Conservation (phyloP, 2,888 invertebrate genomes). For the Leucophenga montana region DNA sequence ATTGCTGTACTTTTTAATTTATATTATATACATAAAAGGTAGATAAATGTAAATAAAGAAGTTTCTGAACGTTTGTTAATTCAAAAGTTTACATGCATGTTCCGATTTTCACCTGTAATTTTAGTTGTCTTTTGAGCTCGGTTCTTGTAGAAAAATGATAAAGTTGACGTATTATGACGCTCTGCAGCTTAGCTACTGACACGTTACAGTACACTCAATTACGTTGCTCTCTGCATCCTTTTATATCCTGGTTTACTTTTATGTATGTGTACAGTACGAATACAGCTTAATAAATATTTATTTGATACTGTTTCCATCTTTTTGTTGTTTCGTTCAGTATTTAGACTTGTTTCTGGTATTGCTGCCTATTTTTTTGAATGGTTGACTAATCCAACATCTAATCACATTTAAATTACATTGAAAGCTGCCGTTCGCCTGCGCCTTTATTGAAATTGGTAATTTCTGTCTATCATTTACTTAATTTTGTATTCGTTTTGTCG, state of each 20-base stretch:
- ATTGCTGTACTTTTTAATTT: no score
- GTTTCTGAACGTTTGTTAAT: no score
- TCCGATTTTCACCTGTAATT: no score
- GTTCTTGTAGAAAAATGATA: no score
- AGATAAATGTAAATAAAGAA: no score
- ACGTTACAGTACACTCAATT: constrained; percentile 20
- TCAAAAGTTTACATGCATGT: no score
- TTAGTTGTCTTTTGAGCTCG: no score
- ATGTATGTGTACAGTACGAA: no score
- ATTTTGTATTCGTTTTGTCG: neutral
- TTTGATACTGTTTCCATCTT: constrained; percentile 14
- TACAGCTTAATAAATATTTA: constrained; percentile 26
- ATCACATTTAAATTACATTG: constrained; percentile 64
- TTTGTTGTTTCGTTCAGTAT: constrained; percentile 5
- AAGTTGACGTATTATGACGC: no score
- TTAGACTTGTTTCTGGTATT: constrained; percentile 17
- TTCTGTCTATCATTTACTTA: constrained; percentile 5
- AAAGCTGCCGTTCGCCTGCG: constrained; percentile 27
- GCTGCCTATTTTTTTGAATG: neutral
- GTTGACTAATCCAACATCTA: constrained; percentile 52
- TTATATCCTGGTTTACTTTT: no score
- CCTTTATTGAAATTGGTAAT: constrained; percentile 40
- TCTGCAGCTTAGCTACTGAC: constrained; percentile 20
- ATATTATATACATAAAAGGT: no score
- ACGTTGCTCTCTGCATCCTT: no score